Conservation (phyloP, 92 coral and sea anemone genomes). For the Palythoa heliodiscus region DNA sequence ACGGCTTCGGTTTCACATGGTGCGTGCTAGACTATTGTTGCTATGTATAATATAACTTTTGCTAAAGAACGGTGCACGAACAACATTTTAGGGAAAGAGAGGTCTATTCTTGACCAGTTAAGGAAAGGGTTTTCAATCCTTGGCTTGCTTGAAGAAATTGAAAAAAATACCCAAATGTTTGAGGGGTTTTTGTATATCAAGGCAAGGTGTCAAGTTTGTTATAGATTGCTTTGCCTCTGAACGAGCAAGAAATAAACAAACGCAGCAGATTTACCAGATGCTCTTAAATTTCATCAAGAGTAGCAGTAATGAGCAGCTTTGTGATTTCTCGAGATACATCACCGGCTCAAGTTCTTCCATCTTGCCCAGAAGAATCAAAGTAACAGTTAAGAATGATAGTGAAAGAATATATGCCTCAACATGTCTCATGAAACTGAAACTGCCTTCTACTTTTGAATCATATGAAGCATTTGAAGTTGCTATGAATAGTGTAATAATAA, state of each 20-base stretch:
- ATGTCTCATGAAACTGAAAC: slow-evolving; percentile 42
- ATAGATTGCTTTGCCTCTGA: slow-evolving; percentile 10
- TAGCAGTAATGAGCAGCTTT: slow-evolving; percentile 18
- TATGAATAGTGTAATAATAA: slow-evolving; percentile 13
- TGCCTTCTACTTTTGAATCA: slow-evolving; percentile 34
- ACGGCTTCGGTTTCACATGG: no score
- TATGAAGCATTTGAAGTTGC: slow-evolving; percentile 38
- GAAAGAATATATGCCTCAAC: slow-evolving; percentile 20
- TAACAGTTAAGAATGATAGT: no score
- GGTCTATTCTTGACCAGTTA: neutral
- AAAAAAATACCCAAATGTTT: neutral
- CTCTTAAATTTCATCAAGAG: slow-evolving; percentile 22
- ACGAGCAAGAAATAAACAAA: slow-evolving; percentile 14
- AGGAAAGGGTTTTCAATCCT: neutral
- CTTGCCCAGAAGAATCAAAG: neutral
- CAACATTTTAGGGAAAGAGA: neutral
- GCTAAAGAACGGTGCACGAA: no score
- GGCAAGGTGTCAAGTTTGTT: neutral
- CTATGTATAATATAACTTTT: no score
- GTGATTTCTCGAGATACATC: slow-evolving; percentile 29
- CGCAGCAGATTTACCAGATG: slow-evolving; percentile 21
- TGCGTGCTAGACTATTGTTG: no score
- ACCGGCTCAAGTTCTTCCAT: slow-evolving; percentile 28
- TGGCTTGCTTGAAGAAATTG: neutral
- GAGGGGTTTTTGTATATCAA: neutral